Base-by-base conservation (phyloP, 2,113 vertebrate genomes). In the Cranoglanis bouderius region DNA sequence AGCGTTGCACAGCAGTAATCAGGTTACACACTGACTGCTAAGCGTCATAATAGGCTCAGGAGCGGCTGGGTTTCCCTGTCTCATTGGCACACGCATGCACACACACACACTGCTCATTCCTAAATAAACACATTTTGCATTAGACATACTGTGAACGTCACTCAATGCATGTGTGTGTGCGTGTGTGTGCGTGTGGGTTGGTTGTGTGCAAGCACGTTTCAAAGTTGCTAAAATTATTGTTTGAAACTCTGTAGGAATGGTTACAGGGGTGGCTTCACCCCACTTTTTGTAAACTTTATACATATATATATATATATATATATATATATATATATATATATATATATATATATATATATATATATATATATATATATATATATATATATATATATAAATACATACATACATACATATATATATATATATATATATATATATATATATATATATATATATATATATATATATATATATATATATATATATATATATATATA, bases 11-110 rank as follows among this genome's bases (percentile, higher is more conserved):
- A 82, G 90, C 82, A 88, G 84, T 88, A 88, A 89, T 87, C 75
- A 89, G 87, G 77, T 88, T 91, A 89, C 85, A 85, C 88, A 91
- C 82, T 84, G 46, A 51, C 82, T 88, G 70, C 82, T 86, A 82
- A 92, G 78, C 90, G 89, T 89, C 80, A 85, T 91, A 90, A 92
- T 92, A 81, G 82, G 85, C 84, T 90, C 90, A 83, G 88, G 72
- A 90, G 84, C 74, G 70, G 65, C 87, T 85, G 84, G 90, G 59
- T 84, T 84, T 78, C 84, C 88, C 88, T 16, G 57, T 80, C 70
- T 72, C 77, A 88, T 86, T 87, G 51, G 63, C 78, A 74, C 49
- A 4, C 51, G 38, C 46, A 53, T 35, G 63, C 55, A 67, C 35
- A 40, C 26, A 13, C 59, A 49, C 72, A 87, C 38, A 46, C 85